Percentiles rank a stretch among this genome's conserved stretches.
Evolutionary conservation across 2,888 invertebrate genomes (phyloP).

Genomic region (Empis stercorea): DNA sequence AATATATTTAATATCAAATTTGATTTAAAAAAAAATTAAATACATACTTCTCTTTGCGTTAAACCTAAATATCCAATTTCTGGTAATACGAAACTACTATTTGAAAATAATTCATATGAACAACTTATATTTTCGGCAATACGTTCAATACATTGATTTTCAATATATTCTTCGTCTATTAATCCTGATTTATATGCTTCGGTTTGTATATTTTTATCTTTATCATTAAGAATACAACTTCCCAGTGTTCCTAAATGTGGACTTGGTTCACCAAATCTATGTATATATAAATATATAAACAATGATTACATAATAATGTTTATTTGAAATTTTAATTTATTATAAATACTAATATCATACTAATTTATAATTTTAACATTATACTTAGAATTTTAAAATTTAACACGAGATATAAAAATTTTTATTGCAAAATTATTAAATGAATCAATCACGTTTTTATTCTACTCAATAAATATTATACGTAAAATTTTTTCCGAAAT

Average conservation of each 20-base stretch:
- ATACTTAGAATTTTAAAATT: too few relatives aligned
- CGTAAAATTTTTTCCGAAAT: too few relatives aligned
- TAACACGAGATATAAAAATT: too few relatives aligned
- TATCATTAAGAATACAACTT: conserved; percentile 55
- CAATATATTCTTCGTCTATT: conserved; percentile 67
- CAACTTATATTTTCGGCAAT: conserved; percentile 45
- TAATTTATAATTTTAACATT: too few relatives aligned
- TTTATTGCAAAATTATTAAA: too few relatives aligned
- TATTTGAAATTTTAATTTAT: too few relatives aligned
- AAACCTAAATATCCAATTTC: conserved; percentile 31
- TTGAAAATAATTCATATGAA: conserved; percentile 63
- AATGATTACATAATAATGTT: not conserved
- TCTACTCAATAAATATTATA: too few relatives aligned
- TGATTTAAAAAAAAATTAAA: conserved; percentile 9
- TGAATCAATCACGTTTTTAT: too few relatives aligned
- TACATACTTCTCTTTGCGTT: conserved; percentile 31
- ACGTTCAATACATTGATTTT: conserved; percentile 63
- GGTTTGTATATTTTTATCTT: conserved; percentile 62
- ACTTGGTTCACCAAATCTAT: conserved; percentile 12
- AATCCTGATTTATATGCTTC: conserved; percentile 64
- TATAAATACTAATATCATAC: too few relatives aligned
- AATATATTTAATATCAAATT: conserved; percentile 12
- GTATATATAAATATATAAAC: not conserved
- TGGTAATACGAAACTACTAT: conserved; percentile 51
- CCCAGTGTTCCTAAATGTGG: conserved; percentile 33